These are phyloP conservation scores for Cremastinae sp. DNA, from an alignment of 2,888 invertebrate genomes.

Conservation along the genomic window DNA sequence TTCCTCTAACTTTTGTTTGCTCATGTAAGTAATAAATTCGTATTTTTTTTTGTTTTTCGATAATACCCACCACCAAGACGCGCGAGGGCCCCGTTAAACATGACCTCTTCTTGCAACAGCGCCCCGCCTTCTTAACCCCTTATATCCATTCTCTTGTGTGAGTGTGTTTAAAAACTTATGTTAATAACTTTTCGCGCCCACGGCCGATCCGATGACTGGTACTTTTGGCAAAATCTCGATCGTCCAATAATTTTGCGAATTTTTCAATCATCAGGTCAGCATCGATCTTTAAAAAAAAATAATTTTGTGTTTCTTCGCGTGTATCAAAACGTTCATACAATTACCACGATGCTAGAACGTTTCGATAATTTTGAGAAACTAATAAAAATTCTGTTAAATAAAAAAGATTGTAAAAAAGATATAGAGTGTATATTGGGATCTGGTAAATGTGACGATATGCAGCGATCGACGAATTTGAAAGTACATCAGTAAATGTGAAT, in stretches of 20 bases:
- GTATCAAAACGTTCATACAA: conserved; percentile 38
- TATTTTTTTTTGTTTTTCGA: conserved; percentile 55
- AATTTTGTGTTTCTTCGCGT: conserved; percentile 11
- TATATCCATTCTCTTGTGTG: conserved; percentile 34
- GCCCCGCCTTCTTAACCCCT: conserved; percentile 65
- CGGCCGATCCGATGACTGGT: conserved; percentile 47
- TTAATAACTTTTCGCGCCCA: conserved; percentile 61
- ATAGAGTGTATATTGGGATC: no score
- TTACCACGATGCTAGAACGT: conserved; percentile 42
- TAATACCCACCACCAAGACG: conserved; percentile 75
- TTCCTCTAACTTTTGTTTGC: conserved; percentile 10
- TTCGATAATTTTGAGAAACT: conserved; percentile 21
- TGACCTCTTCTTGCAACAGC: conserved; percentile 61
- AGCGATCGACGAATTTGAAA: no score
- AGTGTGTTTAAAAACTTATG: conserved; percentile 36
- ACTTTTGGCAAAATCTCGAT: conserved; percentile 32
- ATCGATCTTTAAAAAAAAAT: conserved; percentile 48
- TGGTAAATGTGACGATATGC: no score
- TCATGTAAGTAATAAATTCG: conserved; percentile 35
- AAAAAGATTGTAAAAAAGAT: conserved; percentile 31
- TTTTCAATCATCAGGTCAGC: conserved; percentile 45
- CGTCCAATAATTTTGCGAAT: conserved; percentile 3
- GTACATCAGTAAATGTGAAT: no score
- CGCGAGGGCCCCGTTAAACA: conserved; percentile 57
- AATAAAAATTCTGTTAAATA: no score